phyloP scores from a whole-genome alignment of 2,888 invertebrate genomes.

The Chorisops tibialis region DNA sequence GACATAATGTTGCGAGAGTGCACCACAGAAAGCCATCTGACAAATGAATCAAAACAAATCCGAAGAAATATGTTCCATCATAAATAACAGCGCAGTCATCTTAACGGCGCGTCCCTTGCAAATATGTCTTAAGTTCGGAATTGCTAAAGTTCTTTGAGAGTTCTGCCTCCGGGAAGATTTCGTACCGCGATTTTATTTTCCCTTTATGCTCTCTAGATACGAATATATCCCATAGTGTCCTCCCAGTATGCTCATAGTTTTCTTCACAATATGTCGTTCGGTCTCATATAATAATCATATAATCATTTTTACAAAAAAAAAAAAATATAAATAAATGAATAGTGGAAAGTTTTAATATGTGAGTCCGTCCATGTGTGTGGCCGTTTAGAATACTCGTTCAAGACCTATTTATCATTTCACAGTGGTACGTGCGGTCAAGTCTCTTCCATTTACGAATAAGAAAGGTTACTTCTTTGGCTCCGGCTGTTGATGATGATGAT shows the following conservation, averaged over 20 bases:
- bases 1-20: too few species aligned
- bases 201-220: neutral
- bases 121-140: neutral
- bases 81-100: neutral
- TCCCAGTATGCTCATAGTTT: conserved; percentile 2
- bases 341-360: too few species aligned
- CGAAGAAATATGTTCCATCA: conserved; percentile 1
- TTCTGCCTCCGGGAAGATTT: neutral
- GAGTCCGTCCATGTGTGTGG: conserved; percentile 17
- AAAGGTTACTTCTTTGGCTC: too few species aligned
- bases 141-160: neutral
- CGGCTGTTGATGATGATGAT: too few species aligned
- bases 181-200: neutral
- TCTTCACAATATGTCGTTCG: neutral
- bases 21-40: neutral
- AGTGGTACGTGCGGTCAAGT: neutral
- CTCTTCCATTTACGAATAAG: too few species aligned
- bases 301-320: conserved; percentile 9
- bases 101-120: neutral
- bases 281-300: conserved; percentile 6
- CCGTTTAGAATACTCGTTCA: conserved; percentile 7
- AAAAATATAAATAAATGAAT: too few species aligned
- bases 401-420: conserved; percentile 11
- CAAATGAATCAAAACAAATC: conserved; percentile 9
- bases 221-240: conserved; percentile 17